These are phyloP conservation scores for Prosopocoilus inquinatus DNA, from an alignment of 2,888 invertebrate genomes.

Conservation along the genomic window DNA sequence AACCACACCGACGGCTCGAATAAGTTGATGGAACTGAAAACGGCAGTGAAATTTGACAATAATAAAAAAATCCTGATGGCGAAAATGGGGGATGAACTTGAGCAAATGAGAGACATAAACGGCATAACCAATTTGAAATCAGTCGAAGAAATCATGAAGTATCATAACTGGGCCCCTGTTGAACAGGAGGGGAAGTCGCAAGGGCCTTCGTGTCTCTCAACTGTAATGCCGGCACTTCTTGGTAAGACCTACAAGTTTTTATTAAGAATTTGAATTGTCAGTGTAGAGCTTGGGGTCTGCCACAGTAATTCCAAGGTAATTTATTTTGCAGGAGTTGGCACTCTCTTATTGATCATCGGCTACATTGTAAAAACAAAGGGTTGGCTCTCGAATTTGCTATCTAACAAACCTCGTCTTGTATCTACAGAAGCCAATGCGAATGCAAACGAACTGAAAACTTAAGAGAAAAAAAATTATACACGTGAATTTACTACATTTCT, in stretches of 20 bases:
- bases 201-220: constrained; percentile 13
- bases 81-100: no score
- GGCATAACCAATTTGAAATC: neutral
- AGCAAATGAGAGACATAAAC: neutral
- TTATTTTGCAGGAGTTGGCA: constrained; percentile 16
- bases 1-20: no score
- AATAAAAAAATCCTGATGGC: no score
- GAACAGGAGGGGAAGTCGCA: neutral
- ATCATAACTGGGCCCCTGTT: neutral
- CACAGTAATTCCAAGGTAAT: neutral
- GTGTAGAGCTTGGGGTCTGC: no score
- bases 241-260: constrained; percentile 14
- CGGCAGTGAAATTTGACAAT: no score
- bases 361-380: constrained; percentile 18
- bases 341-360: constrained; percentile 18
- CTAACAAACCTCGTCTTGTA: constrained; percentile 13
- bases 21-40: no score
- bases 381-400: constrained; percentile 22
- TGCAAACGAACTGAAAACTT: neutral
- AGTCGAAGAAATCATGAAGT: neutral
- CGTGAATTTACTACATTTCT: constrained; percentile 11
- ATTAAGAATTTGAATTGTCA: neutral
- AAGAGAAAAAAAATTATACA: neutral
- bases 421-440: neutral
- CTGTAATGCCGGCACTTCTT: constrained; percentile 23